These are phyloP conservation scores for Ditylenchus dipsaci DNA, from an alignment of 1,140 invertebrate genomes.

Conservation along the genomic window DNA sequence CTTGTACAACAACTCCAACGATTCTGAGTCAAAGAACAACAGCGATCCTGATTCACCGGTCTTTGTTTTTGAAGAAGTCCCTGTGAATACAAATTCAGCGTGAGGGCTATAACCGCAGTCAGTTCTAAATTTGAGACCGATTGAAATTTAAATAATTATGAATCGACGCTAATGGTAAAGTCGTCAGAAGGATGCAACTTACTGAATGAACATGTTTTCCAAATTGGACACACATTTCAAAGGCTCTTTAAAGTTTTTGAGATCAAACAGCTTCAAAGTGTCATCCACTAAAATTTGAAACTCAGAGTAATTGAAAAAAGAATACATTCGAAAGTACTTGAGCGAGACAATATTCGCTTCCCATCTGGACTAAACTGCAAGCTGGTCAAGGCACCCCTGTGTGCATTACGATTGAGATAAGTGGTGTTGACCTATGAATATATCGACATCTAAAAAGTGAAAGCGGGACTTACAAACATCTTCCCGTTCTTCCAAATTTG, in stretches of 20 bases:
- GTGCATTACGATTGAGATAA: constrained; percentile 73
- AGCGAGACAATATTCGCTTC: constrained; percentile 72
- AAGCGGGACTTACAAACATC: constrained; percentile 61
- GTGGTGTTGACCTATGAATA: constrained; percentile 68
- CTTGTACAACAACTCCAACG: constrained; percentile 68
- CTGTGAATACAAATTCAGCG: constrained; percentile 81
- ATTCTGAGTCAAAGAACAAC: constrained; percentile 75
- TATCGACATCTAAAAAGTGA: constrained; percentile 27
- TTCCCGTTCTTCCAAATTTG: constrained; percentile 92
- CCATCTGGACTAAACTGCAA: constrained; percentile 83
- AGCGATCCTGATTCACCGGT: constrained; percentile 71
- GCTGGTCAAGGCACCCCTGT: constrained; percentile 77
- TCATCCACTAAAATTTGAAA: constrained; percentile 67
- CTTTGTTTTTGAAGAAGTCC: constrained; percentile 68
- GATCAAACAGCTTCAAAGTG: constrained; percentile 89
- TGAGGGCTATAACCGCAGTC: constrained; percentile 90
- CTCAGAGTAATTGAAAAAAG: background rate
- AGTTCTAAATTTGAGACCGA: constrained; percentile 69
- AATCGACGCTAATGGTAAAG: too few species aligned
- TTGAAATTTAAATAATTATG: too few species aligned
- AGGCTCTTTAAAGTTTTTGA: constrained; percentile 75
- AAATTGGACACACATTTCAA: constrained; percentile 69
- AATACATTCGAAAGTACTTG: constrained; percentile 62
- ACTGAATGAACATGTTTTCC: constrained; percentile 75
- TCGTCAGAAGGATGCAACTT: too few species aligned